Percentiles rank a stretch among this genome's conserved stretches.
phyloP scores from a whole-genome alignment of 1,140 invertebrate species.

The Harpegnathos saltator region DNA sequence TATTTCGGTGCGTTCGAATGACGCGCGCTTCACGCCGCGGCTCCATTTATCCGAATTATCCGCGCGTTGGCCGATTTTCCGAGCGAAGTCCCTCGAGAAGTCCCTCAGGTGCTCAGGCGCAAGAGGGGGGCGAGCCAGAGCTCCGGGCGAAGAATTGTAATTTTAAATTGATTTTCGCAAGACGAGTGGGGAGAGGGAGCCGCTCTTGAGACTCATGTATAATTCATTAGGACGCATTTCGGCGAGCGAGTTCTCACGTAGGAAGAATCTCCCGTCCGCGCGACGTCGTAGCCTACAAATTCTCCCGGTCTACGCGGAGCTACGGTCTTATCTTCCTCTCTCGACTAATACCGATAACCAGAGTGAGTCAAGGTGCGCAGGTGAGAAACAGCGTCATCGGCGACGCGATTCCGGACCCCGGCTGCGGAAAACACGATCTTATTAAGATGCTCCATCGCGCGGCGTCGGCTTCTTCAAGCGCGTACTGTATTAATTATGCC shows the following conservation, averaged over 20 bases:
- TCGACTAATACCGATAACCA: slow-evolving; percentile 35
- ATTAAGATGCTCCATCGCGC: slow-evolving; percentile 51
- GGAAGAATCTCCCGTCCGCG: slow-evolving; percentile 7
- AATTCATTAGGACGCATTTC: neutral
- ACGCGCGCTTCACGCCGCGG: neutral
- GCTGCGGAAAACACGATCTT: slow-evolving; percentile 56
- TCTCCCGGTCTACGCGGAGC: slow-evolving; percentile 30
- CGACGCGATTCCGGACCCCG: slow-evolving; percentile 19
- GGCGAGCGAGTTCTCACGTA: neutral
- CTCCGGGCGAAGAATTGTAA: no score
- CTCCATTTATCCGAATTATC: neutral
- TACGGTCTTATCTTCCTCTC: slow-evolving; percentile 10
- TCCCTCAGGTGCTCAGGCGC: no score
- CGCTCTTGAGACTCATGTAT: neutral
- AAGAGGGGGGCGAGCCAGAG: no score
- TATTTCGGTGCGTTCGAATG: slow-evolving; percentile 46
- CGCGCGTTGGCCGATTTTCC: neutral
- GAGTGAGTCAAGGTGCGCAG: neutral
- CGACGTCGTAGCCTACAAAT: slow-evolving; percentile 21
- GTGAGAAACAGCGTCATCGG: neutral
- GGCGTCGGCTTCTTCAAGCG: slow-evolving; percentile 29
- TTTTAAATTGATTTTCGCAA: no score
- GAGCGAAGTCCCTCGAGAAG: no score
- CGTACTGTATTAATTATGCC: slow-evolving; percentile 50
- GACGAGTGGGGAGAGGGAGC: no score